Conservation (phyloP, 2,888 invertebrate species). For the Melieria omissa region DNA sequence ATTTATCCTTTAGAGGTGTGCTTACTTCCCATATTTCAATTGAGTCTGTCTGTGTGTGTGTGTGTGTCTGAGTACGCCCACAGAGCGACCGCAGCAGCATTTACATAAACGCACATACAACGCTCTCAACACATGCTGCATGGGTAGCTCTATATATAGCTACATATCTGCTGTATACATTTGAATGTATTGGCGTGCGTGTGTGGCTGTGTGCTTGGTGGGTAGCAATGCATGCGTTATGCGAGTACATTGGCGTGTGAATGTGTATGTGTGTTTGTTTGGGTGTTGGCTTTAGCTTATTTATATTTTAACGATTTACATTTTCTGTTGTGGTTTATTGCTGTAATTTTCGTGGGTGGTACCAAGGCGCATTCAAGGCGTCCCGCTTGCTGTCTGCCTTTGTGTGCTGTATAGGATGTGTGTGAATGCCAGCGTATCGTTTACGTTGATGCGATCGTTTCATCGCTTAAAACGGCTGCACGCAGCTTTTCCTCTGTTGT, state of each 20-base stretch:
- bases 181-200: slow-evolving; percentile 7
- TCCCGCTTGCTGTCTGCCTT: no score
- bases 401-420: no score
- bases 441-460: slow-evolving; percentile 48
- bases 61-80: no score
- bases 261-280: slow-evolving; percentile 25
- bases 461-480: slow-evolving; percentile 47
- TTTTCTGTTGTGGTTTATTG: no score
- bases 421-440: neutral
- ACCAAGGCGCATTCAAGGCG: neutral
- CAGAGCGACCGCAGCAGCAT: no score
- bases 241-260: slow-evolving; percentile 32
- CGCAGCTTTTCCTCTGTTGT: slow-evolving; percentile 10
- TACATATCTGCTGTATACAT: no score
- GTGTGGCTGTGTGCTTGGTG: slow-evolving; percentile 7
- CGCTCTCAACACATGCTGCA: no score
- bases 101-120: no score
- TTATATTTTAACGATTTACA: no score
- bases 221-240: slow-evolving; percentile 15
- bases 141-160: no score
- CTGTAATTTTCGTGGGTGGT: slow-evolving; percentile 20
- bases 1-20: slow-evolving; percentile 9
- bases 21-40: neutral
- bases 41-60: no score
- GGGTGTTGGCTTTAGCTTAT: no score